Evolutionary conservation across 1,140 invertebrate genomes (phyloP), one percentile per base, ranked within the genome.

Genomic region (Homarus americanus): DNA sequence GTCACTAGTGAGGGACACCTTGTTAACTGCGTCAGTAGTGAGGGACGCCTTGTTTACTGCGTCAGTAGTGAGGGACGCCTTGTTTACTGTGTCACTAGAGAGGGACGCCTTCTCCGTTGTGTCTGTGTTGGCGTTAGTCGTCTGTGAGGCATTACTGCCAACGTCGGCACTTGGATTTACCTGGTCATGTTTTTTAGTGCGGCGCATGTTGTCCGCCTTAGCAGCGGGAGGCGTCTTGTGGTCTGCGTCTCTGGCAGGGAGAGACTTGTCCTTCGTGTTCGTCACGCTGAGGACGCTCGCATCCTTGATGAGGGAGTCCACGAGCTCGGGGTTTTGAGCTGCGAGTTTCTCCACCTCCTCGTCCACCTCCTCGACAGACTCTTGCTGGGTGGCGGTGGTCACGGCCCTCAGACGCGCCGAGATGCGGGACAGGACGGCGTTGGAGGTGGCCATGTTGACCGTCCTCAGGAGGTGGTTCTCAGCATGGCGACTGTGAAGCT

Each of bases 361-460:
- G 53, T 91, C 88, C 82, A 84, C 69, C 79, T 89, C 87, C 79
- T 89, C 87, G 10, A 89, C 87, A 17, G 79, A 83, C 69, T 82
- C 87, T 44, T 89, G 87, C 79, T 78, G 69, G 20, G 73, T 85
- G 69, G 88, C 63, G 82, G 73, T 38, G 44, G 82, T 85, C 72
- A 91, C 88, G 36, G 88, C 82, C 34, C 66, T 84, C 28, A 91
- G 88, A 15, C 88, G 82, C 69, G 79, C 87, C 44, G 87, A 75
- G 66, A 90, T 83, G 69, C 87, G 80, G 20, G 87, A 90, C 12
- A 90, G 80, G 20, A 90, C 87, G 79, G 87, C 87, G 44, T 82
- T 90, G 44, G 87, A 90, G 41, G 79, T 41, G 79, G 87, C 87
- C 66, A 90, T 38, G 80, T 90, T 90, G 80, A 90, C 87, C 2